phyloP scores from a whole-genome alignment of 37 sponge, comb jelly and placozoan species.

The Cliona cf. orientalis region DNA sequence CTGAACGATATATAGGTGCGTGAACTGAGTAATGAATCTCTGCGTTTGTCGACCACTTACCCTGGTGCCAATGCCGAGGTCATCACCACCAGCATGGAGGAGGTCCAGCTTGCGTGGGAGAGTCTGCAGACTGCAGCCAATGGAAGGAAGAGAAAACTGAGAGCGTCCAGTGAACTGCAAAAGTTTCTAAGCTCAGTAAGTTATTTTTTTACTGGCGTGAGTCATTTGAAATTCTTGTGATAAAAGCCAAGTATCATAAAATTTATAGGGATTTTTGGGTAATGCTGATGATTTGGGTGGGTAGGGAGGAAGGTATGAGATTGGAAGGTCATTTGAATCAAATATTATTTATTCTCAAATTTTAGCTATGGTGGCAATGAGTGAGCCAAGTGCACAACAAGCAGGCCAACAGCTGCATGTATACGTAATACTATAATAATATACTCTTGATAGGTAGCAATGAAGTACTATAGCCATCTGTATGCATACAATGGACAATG shows the following conservation, averaged over 20 bases:
- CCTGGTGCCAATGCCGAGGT: constrained; percentile 75
- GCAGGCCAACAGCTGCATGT: too few species aligned
- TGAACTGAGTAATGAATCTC: constrained; percentile 72
- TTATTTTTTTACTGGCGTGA: background rate
- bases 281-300: too few species aligned
- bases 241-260: background rate
- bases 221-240: background rate
- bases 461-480: too few species aligned
- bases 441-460: too few species aligned
- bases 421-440: too few species aligned
- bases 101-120: constrained; percentile 85
- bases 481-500: too few species aligned
- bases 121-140: constrained; percentile 59
- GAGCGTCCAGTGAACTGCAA: constrained; percentile 81
- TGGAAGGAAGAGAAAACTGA: constrained; percentile 78
- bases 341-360: too few species aligned
- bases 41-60: constrained; percentile 74
- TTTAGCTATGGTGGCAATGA: too few species aligned
- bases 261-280: background rate
- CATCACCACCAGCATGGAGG: constrained; percentile 62
- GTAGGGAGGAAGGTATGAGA: too few species aligned
- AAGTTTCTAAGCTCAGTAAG: constrained; percentile 88
- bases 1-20: constrained; percentile 75
- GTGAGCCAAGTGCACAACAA: too few species aligned
- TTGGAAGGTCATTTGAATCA: too few species aligned